Evolutionary conservation across 2,888 invertebrate species (phyloP).

Genomic region (Drosophila meridiana): DNA sequence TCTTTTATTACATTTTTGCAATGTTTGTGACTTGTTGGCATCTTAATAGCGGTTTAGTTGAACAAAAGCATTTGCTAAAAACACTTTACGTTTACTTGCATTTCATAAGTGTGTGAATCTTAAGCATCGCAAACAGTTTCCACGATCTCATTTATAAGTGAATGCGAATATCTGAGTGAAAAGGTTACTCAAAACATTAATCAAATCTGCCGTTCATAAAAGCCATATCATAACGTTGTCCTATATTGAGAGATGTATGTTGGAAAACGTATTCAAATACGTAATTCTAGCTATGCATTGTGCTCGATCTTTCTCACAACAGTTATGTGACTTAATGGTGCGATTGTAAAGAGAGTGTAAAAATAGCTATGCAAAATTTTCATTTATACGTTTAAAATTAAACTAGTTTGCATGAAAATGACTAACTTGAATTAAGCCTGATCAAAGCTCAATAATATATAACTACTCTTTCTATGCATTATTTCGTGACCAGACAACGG

Average conservation of each 20-base stretch:
- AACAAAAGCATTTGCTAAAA: slow-evolving; percentile 14
- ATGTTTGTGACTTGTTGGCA: slow-evolving; percentile 15
- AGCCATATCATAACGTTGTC: background rate
- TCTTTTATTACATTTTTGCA: slow-evolving; percentile 39
- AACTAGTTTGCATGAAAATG: background rate
- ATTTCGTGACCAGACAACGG: background rate
- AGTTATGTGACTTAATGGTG: background rate
- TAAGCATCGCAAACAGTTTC: background rate
- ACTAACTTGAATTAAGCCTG: background rate
- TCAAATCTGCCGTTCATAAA: background rate
- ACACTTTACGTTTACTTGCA: background rate
- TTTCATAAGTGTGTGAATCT: slow-evolving; percentile 16
- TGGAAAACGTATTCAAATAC: background rate
- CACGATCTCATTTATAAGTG: slow-evolving; percentile 16
- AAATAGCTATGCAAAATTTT: background rate
- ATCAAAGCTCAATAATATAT: background rate
- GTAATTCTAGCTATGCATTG: background rate
- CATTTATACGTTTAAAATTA: too few relatives aligned
- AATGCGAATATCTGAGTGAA: background rate
- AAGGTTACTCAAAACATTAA: background rate
- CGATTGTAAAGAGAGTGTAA: background rate
- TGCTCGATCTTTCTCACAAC: background rate
- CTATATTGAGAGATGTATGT: background rate
- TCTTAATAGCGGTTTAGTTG: slow-evolving; percentile 11
- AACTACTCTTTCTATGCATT: background rate